Percentiles rank a stretch among this genome's conserved stretches.
Conservation (phyloP, 1,140 invertebrate genomes). For the Zophobas morio region DNA sequence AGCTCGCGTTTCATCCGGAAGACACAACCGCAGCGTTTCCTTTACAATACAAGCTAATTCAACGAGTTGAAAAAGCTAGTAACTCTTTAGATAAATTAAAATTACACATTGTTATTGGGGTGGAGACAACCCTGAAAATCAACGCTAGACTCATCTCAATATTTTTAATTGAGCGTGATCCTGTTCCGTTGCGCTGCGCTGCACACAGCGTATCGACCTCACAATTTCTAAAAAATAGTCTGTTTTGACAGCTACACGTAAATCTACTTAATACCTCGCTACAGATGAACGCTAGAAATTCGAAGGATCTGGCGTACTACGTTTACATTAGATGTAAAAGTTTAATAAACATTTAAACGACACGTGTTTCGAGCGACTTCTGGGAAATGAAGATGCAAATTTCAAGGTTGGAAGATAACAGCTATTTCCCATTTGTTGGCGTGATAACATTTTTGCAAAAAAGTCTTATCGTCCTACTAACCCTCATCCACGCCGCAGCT, state of each 20-base stretch:
- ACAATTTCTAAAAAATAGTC: not conserved
- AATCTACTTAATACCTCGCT: not conserved
- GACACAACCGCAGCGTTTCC: too few relatives aligned
- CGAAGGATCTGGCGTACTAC: not conserved
- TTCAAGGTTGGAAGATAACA: conserved; percentile 31
- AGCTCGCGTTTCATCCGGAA: too few relatives aligned
- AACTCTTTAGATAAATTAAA: too few relatives aligned
- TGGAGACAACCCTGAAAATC: too few relatives aligned
- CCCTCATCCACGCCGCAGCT: not conserved
- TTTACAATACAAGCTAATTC: too few relatives aligned
- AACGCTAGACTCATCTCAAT: too few relatives aligned
- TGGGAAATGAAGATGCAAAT: conserved; percentile 3
- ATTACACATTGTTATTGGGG: too few relatives aligned
- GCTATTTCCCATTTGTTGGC: conserved; percentile 18
- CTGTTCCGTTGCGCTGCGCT: too few relatives aligned
- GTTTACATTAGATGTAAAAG: not conserved
- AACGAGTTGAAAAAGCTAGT: too few relatives aligned
- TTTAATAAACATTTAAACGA: conserved; percentile 11
- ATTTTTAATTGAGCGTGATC: too few relatives aligned
- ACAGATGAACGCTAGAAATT: not conserved
- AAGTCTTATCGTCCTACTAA: not conserved
- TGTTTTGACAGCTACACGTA: not conserved
- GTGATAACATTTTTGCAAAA: not conserved
- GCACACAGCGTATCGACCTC: not conserved
- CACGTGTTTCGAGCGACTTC: conserved; percentile 1